phyloP scores from a whole-genome alignment of 2,797 vertebrate species.

The Coilia nasus region DNA sequence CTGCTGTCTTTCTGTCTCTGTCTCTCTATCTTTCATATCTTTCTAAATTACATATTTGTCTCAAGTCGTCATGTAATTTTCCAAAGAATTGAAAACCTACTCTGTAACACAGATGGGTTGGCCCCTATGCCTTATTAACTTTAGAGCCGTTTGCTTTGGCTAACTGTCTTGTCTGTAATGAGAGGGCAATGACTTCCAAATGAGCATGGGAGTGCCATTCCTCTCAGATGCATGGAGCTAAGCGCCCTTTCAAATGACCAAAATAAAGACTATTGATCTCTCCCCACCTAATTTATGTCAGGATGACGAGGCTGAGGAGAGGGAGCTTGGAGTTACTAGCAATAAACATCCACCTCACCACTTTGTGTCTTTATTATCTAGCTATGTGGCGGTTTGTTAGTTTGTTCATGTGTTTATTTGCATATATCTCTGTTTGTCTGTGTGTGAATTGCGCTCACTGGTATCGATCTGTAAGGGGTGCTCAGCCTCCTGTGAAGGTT shows the following conservation, averaged over 20 bases:
- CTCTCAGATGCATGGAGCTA: conserved; percentile 25
- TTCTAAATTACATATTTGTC: background rate
- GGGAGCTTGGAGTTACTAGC: background rate
- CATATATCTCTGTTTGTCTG: conserved; percentile 5
- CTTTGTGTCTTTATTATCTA: background rate
- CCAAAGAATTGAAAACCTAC: background rate
- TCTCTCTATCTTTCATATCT: background rate
- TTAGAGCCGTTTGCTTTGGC: conserved; percentile 30
- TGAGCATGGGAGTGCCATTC: conserved; percentile 30
- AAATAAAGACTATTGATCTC: conserved; percentile 44
- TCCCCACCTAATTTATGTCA: conserved; percentile 43
- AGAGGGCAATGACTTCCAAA: conserved; percentile 25
- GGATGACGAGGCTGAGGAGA: conserved; percentile 16
- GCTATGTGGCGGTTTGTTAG: background rate
- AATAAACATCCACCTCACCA: background rate
- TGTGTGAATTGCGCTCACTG: conserved; percentile 1
- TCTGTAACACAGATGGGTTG: background rate
- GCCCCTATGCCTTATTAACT: conserved; percentile 31
- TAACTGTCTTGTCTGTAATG: conserved; percentile 21
- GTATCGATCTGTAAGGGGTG: background rate
- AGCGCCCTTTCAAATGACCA: conserved; percentile 25
- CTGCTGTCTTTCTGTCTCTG: too few relatives aligned
- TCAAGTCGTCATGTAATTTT: background rate
- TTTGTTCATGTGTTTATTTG: background rate
- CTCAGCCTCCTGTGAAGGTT: conserved; percentile 19